phyloP scores from a whole-genome alignment of 1,140 invertebrate species.

The Ladona fulva region DNA sequence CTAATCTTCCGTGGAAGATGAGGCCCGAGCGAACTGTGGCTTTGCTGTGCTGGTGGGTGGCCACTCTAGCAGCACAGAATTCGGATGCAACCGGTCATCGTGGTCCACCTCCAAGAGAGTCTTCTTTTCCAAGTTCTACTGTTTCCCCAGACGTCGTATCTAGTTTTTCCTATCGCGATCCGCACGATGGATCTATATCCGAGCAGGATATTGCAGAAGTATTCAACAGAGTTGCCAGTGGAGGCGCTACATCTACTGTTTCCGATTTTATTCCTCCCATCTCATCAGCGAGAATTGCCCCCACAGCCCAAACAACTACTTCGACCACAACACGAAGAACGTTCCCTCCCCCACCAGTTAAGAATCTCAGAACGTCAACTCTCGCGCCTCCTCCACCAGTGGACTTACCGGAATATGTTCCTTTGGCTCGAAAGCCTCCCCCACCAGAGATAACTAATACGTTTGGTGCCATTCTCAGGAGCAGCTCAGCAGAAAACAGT shows the following conservation, averaged over 20 bases:
- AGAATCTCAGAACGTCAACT: slow-evolving; percentile 1
- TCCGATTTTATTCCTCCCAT: not conserved
- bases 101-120: not conserved
- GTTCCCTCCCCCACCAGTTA: not conserved
- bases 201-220: slow-evolving; percentile 55
- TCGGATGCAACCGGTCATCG: not conserved
- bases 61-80: not conserved
- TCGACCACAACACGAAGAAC: slow-evolving; percentile 1
- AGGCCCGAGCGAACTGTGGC: not conserved
- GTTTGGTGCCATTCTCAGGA: not conserved
- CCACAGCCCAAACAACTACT: not conserved
- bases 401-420: not conserved
- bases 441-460: not conserved
- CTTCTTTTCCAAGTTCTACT: not conserved
- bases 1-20: not conserved
- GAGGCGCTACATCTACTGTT: slow-evolving; percentile 33
- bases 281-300: not conserved
- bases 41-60: not conserved
- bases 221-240: slow-evolving; percentile 57
- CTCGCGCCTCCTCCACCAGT: not conserved
- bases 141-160: not conserved
- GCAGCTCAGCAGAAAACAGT: not conserved
- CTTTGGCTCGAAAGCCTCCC: not conserved
- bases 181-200: slow-evolving; percentile 26
- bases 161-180: not conserved